Conservation (phyloP, 2,113 vertebrate species). For the Lasiurus cinereus region DNA sequence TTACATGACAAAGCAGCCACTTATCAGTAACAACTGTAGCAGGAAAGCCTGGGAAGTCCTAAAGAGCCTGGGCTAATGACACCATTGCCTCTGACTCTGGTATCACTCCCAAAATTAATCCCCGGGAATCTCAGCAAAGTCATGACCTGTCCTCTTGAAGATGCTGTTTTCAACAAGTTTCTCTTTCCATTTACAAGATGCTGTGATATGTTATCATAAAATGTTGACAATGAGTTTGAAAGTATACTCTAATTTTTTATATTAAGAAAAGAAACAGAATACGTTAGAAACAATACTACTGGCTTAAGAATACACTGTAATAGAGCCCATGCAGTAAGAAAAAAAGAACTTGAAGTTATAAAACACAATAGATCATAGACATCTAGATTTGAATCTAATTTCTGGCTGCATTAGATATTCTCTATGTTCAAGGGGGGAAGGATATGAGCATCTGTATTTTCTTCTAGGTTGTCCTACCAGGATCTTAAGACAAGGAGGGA, state of each 20-base stretch:
- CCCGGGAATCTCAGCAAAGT: neutral
- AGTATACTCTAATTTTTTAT: neutral
- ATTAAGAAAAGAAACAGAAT: neutral
- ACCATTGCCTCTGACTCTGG: neutral
- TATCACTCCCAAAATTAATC: neutral
- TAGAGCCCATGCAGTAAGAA: neutral
- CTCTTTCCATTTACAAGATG: neutral
- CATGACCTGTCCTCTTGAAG: neutral
- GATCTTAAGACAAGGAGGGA: neutral
- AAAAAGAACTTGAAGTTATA: neutral
- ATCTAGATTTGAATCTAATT: neutral
- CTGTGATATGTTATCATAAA: neutral
- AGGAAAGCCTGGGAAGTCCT: neutral
- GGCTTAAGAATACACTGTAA: neutral
- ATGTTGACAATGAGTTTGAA: neutral
- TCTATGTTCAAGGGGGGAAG: neutral
- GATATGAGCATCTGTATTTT: neutral
- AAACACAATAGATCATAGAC: neutral
- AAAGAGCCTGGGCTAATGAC: neutral
- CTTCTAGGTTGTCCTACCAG: neutral
- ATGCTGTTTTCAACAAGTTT: neutral
- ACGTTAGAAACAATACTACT: neutral
- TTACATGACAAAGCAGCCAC: neutral
- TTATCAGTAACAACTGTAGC: slow-evolving; percentile 20
- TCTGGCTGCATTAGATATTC: neutral